Evolutionary conservation across 1,140 invertebrate species (phyloP).

Genomic region (Cylas formicarius): DNA sequence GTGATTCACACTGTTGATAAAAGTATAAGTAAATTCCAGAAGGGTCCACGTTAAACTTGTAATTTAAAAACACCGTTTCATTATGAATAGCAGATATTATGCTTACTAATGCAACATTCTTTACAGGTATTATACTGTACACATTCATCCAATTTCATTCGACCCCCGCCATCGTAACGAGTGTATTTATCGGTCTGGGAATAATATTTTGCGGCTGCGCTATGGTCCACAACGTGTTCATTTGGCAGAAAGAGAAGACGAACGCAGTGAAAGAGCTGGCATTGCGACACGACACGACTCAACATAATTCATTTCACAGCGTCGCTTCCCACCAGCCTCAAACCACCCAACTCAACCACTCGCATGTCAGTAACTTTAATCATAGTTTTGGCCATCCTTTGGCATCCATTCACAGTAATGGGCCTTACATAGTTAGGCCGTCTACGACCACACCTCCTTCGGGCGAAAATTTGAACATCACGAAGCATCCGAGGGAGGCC

Average conservation of each 20-base stretch:
- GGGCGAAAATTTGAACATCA: conserved; percentile 40
- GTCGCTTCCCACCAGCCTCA: conserved; percentile 24
- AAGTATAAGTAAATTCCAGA: no score
- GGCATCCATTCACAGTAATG: conserved; percentile 30
- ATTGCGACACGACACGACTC: conserved; percentile 35
- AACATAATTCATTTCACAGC: conserved; percentile 36
- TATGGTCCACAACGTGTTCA: conserved; percentile 89
- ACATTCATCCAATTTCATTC: conserved; percentile 89
- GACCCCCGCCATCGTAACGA: conserved; percentile 82
- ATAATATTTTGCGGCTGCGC: conserved; percentile 87
- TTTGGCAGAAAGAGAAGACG: conserved; percentile 84
- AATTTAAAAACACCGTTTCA: background rate
- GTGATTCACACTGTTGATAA: no score
- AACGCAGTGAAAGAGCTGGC: conserved; percentile 45
- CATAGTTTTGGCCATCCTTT: conserved; percentile 35
- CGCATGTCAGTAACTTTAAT: conserved; percentile 35
- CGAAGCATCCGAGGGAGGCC: conserved; percentile 45
- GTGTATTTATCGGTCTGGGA: conserved; percentile 78
- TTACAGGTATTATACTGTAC: conserved; percentile 83
- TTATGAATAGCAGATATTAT: background rate
- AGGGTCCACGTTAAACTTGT: background rate
- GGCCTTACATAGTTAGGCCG: conserved; percentile 41
- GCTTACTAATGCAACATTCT: conserved; percentile 24
- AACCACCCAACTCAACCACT: conserved; percentile 33
- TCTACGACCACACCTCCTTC: conserved; percentile 47